Base-by-base conservation (phyloP, 2,113 vertebrate species). In the Uropsilus gracilis region DNA sequence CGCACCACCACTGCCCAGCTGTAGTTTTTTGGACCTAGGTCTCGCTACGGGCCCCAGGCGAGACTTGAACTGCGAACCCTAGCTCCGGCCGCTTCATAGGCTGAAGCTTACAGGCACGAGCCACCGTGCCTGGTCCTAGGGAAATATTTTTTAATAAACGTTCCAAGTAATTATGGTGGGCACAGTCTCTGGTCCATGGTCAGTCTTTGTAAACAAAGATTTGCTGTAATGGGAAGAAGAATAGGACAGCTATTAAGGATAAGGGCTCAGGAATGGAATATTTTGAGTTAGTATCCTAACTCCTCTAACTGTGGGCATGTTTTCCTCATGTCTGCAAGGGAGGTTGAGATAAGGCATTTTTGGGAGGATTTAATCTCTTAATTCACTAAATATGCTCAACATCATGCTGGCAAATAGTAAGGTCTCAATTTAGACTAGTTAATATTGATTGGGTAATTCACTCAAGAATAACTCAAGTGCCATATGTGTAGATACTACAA, bases 331-430 rank as follows among this genome's bases (percentile, higher is more conserved):
- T 90, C 10, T 84, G 8, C 10, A 81, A 18, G 18, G 59, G n/a
- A 64, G 11, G 24, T 32, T 83, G 20, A 22, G 16, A 44, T 78
- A 66, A 75, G 13, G 3, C 13, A 0, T n/a, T 88, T 91, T 68
- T 71, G 57, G 72, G n/a, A 78, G 22, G n/a, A 90, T 94, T 88
- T 88, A 30, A 13, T 71, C 77, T 30, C 42, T 90, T 80, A 63
- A 86, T 55, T 13, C 16, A 39, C 71, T 75, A 48, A 66, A 82
- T 81, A 92, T 92, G 24, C 69, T 64, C 44, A 71, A 22, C 44
- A 14, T 77, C n/a, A 3, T 42, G 5, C 32, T 63, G 59, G 39
- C 48, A 59, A 57, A 95, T 24, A 66, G 14, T 93, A 46, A 76
- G 22, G 18, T 66, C 53, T 87, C 8, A 32, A 55, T 93, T 90